Evolutionary conservation across 1,140 invertebrate genomes (phyloP).

Genomic region (Riptortus pedestris): DNA sequence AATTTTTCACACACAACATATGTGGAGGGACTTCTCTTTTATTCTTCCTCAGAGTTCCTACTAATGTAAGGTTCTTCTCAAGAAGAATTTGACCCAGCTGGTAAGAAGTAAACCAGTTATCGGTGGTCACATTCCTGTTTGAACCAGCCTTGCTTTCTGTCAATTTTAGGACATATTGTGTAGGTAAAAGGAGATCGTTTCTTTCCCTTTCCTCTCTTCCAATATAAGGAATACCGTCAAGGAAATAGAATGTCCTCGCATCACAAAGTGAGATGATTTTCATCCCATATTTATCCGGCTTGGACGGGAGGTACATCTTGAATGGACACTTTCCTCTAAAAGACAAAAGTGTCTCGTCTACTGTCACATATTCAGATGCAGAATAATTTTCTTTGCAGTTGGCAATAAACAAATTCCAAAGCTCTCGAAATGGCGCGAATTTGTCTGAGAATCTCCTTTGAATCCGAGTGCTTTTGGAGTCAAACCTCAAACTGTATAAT

Average conservation of each 20-base stretch:
- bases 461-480: background rate
- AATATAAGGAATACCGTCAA: slow-evolving; percentile 10
- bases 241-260: slow-evolving; percentile 22
- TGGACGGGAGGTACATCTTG: slow-evolving; percentile 24
- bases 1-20: slow-evolving; percentile 13
- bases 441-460: slow-evolving; percentile 23
- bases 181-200: slow-evolving; percentile 15
- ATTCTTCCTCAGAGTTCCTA: slow-evolving; percentile 38
- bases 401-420: slow-evolving; percentile 29
- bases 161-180: slow-evolving; percentile 22
- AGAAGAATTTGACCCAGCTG: slow-evolving; percentile 29
- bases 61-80: slow-evolving; percentile 24
- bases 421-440: slow-evolving; percentile 29
- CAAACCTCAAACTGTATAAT: slow-evolving; percentile 2
- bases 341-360: slow-evolving; percentile 36
- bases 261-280: slow-evolving; percentile 15
- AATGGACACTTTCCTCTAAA: slow-evolving; percentile 37
- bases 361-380: slow-evolving; percentile 28
- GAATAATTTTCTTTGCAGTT: slow-evolving; percentile 32
- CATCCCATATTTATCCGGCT: slow-evolving; percentile 3
- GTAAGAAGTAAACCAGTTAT: slow-evolving; percentile 26
- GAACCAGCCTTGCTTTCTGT: background rate
- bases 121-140: slow-evolving; percentile 21
- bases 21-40: slow-evolving; percentile 37
- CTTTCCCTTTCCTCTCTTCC: slow-evolving; percentile 1